phyloP scores from a whole-genome alignment of 2,113 vertebrate genomes.

The Centrocercus urophasianus region DNA sequence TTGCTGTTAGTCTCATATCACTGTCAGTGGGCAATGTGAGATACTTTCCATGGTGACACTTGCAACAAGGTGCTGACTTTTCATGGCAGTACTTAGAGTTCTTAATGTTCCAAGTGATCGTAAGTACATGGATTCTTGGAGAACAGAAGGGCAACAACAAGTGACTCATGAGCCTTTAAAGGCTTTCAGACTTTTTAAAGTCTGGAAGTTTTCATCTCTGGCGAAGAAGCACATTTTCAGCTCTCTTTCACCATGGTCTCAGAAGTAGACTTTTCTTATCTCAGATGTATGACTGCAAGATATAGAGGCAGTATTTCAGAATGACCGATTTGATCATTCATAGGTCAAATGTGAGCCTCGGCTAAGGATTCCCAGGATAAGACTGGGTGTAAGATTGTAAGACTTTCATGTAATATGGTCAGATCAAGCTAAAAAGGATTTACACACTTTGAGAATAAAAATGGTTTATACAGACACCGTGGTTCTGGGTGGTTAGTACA shows the following conservation, averaged over 20 bases:
- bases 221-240: not conserved
- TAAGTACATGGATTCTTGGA: not conserved
- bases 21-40: not conserved
- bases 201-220: not conserved
- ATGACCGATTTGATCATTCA: not conserved
- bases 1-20: not conserved
- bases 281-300: not conserved
- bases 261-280: not conserved
- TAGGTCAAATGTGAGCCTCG: fast-evolving
- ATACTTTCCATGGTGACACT: not conserved
- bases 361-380: not conserved
- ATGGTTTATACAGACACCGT: not conserved
- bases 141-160: not conserved
- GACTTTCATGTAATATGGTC: not conserved
- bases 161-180: not conserved
- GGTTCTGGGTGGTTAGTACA: not conserved
- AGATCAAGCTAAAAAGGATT: not conserved
- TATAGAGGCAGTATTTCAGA: not conserved
- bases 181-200: not conserved
- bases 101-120: not conserved
- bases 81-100: not conserved
- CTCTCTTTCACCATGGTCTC: not conserved
- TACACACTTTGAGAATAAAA: not conserved
- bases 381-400: fast-evolving
- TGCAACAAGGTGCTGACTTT: not conserved